Evolutionary conservation across 2,113 vertebrate genomes (phyloP).

Genomic region (Semnopithecus entellus): DNA sequence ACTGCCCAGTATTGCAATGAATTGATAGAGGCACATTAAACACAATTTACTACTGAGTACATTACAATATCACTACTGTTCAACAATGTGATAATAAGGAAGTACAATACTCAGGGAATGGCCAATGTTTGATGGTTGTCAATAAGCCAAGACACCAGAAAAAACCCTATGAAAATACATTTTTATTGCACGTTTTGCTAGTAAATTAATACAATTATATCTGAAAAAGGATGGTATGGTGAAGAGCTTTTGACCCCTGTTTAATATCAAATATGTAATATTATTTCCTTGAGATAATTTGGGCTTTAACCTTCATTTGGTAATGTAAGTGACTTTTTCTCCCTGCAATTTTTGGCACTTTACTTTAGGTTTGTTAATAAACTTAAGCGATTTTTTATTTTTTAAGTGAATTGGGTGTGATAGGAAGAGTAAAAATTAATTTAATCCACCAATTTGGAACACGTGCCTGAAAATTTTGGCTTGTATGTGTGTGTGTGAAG

Average conservation of each 20-base stretch:
- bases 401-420: not conserved
- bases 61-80: not conserved
- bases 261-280: not conserved
- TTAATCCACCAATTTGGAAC: not conserved
- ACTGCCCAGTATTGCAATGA: not conserved
- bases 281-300: conserved; percentile 2
- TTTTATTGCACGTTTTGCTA: not conserved
- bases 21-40: not conserved
- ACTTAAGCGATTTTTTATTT: not conserved
- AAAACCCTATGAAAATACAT: not conserved
- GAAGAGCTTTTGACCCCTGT: not conserved
- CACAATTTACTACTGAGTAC: not conserved
- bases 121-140: not conserved
- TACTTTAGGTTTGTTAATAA: conserved; percentile 19
- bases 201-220: not conserved
- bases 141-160: not conserved
- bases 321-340: not conserved
- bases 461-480: not conserved
- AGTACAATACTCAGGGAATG: not conserved
- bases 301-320: not conserved
- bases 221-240: not conserved
- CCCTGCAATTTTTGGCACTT: not conserved
- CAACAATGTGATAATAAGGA: not conserved
- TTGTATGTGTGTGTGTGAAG: not conserved
- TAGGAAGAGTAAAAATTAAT: not conserved